Conservation (phyloP, 2,888 invertebrate genomes). For the Nomada ferruginata region DNA sequence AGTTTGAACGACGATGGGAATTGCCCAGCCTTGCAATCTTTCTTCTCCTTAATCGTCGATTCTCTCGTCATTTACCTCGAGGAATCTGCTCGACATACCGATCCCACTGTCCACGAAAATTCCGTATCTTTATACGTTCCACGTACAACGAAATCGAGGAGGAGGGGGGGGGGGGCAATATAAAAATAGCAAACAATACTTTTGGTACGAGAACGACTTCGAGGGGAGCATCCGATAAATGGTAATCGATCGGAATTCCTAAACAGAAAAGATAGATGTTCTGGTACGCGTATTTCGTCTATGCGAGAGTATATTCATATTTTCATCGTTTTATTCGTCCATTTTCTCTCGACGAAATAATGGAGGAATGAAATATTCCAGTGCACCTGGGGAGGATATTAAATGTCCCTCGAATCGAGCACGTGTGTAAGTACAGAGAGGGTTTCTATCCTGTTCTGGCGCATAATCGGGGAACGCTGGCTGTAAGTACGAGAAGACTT, state of each 20-base stretch:
- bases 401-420: constrained; percentile 41
- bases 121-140: neutral
- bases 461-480: constrained; percentile 37
- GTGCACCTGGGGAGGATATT: constrained; percentile 42
- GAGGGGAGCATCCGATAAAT: neutral
- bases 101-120: neutral
- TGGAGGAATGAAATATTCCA: constrained; percentile 38
- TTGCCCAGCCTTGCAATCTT: neutral
- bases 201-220: neutral
- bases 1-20: constrained; percentile 9
- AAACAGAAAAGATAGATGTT: constrained; percentile 3
- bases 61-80: neutral
- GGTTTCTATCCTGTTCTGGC: constrained; percentile 15
- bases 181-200: neutral
- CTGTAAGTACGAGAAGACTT: constrained; percentile 26
- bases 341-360: constrained; percentile 2
- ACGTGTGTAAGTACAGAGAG: constrained; percentile 33
- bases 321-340: neutral
- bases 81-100: neutral
- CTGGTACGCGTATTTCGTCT: neutral
- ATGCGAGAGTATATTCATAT: neutral
- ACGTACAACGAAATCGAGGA: no score
- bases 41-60: constrained; percentile 1
- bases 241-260: constrained; percentile 2
- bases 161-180: neutral